Evolutionary conservation across 2,888 invertebrate genomes (phyloP), one percentile per base, ranked within the genome.

Genomic region (Meiosimyza platycephala): DNA sequence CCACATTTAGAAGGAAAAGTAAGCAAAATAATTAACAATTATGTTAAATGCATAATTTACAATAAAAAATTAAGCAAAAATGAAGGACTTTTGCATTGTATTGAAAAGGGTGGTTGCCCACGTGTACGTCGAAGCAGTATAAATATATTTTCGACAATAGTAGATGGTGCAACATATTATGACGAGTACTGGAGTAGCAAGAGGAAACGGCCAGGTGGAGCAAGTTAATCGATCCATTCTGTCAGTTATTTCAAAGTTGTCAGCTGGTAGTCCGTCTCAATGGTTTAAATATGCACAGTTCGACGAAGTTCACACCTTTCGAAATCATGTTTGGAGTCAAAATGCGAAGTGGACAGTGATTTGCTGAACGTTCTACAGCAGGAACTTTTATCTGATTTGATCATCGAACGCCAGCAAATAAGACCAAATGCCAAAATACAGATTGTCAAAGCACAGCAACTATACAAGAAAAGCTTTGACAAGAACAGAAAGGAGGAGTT

Each of bases 31-130:
- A 72, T 72, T 7, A 48, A 11, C 9, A 74, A 70, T 54, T 76
- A 76, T n/a, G 52, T 78, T 0, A 67, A 22, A 6, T 77, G 75
- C 28, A 76, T 74, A 13, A 63, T 76, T 6, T 5, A 67, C 22
- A 72, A 73, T 16, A 70, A 62, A 33, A 75, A 84, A 64, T 69
- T 68, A 2, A 84, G 85, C 0, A 84, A 82, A 71, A 76, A 83
- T 63, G 83, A 84, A 73, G 85, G 85, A 15, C 78, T 76, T 15
- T 72, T 85, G 47, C 69, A 83, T 62, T 76, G 80, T 0, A 79
- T 85, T 1, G 77, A 79, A 11, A 85, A 85, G 68, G 83, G 75
- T 11, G 78, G 74, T 1, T 48, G 63, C 1, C 84, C 84, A 5
- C 65, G 12, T 47, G 70, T 81, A 85, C 72, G 12, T 12, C 60